phyloP scores from a whole-genome alignment of 1,140 invertebrate species.

The Drosophila repleta region DNA sequence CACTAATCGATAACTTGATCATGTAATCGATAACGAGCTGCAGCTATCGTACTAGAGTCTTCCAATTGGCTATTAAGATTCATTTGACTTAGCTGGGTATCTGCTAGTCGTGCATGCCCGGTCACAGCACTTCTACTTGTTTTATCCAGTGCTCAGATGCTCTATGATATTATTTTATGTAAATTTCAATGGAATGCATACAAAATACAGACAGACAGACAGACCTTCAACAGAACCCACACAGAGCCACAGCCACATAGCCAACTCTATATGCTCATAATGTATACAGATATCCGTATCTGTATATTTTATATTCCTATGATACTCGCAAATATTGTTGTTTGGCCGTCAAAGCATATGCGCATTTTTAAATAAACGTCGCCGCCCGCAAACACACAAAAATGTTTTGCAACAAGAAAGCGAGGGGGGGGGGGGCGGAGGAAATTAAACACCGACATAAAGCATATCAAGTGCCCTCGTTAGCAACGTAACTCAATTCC shows the following conservation, averaged over 20 bases:
- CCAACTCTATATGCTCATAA: background rate
- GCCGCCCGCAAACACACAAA: conserved; percentile 10
- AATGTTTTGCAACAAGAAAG: background rate
- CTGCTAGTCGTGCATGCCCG: background rate
- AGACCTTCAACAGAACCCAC: background rate
- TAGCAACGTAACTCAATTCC: too few species aligned
- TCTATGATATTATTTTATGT: conserved; percentile 50
- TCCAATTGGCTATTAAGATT: background rate
- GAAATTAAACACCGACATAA: too few species aligned
- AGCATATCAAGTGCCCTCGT: too few species aligned
- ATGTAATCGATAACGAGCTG: too few species aligned
- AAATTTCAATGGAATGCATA: conserved; percentile 44
- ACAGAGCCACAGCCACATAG: background rate
- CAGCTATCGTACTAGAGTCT: too few species aligned
- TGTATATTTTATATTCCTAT: conserved; percentile 23
- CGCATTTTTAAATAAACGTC: conserved; percentile 44
- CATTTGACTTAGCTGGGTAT: too few species aligned
- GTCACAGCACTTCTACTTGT: background rate
- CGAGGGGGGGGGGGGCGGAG: too few species aligned
- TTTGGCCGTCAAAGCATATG: conserved; percentile 31
- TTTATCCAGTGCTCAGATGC: background rate
- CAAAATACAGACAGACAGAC: conserved; percentile 30
- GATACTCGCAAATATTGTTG: conserved; percentile 22
- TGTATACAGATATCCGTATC: conserved; percentile 2
- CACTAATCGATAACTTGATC: too few species aligned